Conservation (phyloP, 2,797 vertebrate species). For the Gorsachius magnificus region DNA sequence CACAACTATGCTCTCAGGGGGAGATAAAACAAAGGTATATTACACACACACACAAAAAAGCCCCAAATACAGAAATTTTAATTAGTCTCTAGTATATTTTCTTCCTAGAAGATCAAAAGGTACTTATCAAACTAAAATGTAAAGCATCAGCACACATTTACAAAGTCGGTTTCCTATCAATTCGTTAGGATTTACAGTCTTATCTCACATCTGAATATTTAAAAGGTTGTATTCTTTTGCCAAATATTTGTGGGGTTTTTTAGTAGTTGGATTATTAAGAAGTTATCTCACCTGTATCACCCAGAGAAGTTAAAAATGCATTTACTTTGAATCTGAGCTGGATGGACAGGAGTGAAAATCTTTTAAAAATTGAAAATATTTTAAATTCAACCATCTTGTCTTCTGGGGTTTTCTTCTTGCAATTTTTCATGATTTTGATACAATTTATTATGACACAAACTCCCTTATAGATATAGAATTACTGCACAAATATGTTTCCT, state of each 20-base stretch:
- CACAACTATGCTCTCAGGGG: accelerated
- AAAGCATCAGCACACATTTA: neutral
- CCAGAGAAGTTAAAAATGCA: neutral
- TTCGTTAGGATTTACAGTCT: neutral
- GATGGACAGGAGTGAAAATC: neutral
- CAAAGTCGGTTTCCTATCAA: neutral
- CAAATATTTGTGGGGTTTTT: neutral
- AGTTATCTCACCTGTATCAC: neutral
- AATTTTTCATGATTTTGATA: neutral
- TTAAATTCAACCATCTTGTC: neutral
- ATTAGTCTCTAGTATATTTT: neutral
- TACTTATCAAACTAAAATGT: neutral
- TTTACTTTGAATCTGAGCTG: neutral
- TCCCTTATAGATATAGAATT: neutral
- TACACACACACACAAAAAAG: neutral
- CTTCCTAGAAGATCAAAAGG: neutral
- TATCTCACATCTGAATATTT: neutral
- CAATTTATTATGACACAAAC: neutral
- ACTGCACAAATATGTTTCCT: neutral
- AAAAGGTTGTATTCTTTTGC: neutral
- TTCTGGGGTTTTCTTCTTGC: neutral
- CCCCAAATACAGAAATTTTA: neutral
- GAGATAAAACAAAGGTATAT: accelerated
- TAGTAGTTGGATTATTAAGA: neutral
- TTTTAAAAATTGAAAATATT: slow-evolving; percentile 10